A percentile compares a stretch with the other conserved stretches of the same genome.
Evolutionary conservation across 2,113 vertebrate species (phyloP).

Genomic region (Tursiops truncatus): DNA sequence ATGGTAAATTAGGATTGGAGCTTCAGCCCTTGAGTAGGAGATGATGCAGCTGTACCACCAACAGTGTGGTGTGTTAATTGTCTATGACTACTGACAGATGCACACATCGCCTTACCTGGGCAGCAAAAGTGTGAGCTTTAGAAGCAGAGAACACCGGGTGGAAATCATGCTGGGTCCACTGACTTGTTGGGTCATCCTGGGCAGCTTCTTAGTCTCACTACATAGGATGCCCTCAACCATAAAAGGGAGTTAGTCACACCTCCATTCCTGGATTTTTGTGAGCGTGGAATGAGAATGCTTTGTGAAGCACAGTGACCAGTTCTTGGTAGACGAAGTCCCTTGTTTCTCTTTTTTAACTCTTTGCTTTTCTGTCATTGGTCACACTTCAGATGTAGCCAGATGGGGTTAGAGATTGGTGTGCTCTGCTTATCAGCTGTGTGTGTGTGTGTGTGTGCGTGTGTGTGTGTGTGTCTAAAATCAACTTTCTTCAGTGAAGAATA

Average conservation of each 20-base stretch:
- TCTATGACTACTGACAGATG: neutral
- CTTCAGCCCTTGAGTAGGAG: neutral
- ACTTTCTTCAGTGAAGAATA: neutral
- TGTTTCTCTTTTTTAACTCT: neutral
- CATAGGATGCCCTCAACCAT: fast-evolving
- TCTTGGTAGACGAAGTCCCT: neutral
- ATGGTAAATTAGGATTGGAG: no score
- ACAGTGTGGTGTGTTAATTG: fast-evolving
- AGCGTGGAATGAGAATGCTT: neutral
- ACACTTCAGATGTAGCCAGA: neutral
- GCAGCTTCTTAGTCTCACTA: no score
- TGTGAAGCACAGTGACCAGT: neutral
- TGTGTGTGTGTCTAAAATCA: neutral
- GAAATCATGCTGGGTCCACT: neutral
- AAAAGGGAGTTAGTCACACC: neutral
- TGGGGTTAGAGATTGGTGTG: neutral
- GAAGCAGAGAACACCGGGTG: fast-evolving
- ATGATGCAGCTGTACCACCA: fast-evolving
- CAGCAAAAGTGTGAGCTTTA: neutral
- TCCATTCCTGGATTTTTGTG: fast-evolving
- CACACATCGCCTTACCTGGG: fast-evolving
- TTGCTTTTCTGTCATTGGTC: neutral
- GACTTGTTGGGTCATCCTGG: no score
- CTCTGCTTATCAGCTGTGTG: fast-evolving
- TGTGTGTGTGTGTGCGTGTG: neutral